phyloP scores from a whole-genome alignment of 30 jellyfish, hydroid and myxozoan species.

The Turritopsis dohrnii region DNA sequence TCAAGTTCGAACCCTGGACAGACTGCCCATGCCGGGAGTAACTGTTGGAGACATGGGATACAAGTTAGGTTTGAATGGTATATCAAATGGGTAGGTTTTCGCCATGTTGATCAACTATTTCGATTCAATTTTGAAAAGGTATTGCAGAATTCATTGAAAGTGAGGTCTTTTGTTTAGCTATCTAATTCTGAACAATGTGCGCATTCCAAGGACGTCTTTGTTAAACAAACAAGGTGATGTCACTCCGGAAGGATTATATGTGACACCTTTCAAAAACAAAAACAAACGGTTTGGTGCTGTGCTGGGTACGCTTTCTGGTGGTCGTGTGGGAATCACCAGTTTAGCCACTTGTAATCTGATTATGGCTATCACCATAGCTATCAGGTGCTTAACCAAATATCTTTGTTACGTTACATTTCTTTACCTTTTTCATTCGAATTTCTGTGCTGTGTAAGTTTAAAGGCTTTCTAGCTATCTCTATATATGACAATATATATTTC shows the following conservation, averaged over 20 bases:
- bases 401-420: too few relatives aligned
- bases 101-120: background rate
- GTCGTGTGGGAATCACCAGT: slow-evolving; percentile 83
- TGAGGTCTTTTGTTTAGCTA: slow-evolving; percentile 45
- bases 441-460: too few relatives aligned
- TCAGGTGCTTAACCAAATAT: too few relatives aligned
- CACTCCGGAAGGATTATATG: slow-evolving; percentile 89
- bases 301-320: slow-evolving; percentile 87
- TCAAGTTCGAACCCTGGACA: slow-evolving; percentile 47
- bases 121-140: background rate
- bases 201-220: slow-evolving; percentile 72
- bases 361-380: slow-evolving; percentile 71
- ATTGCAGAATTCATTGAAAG: too few relatives aligned
- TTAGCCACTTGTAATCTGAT: slow-evolving; percentile 44
- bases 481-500: too few relatives aligned
- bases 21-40: slow-evolving; percentile 73
- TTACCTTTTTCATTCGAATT: too few relatives aligned
- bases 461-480: too few relatives aligned
- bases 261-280: slow-evolving; percentile 61
- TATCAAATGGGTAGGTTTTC: slow-evolving; percentile 81
- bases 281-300: slow-evolving; percentile 82
- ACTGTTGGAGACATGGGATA: slow-evolving; percentile 95
- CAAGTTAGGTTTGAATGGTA: slow-evolving; percentile 78
- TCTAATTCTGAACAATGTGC: slow-evolving; percentile 61
- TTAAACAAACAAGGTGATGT: slow-evolving; percentile 86